phyloP scores from a whole-genome alignment of 2,888 invertebrate genomes.

The Thysanoteuthis rhombus region DNA sequence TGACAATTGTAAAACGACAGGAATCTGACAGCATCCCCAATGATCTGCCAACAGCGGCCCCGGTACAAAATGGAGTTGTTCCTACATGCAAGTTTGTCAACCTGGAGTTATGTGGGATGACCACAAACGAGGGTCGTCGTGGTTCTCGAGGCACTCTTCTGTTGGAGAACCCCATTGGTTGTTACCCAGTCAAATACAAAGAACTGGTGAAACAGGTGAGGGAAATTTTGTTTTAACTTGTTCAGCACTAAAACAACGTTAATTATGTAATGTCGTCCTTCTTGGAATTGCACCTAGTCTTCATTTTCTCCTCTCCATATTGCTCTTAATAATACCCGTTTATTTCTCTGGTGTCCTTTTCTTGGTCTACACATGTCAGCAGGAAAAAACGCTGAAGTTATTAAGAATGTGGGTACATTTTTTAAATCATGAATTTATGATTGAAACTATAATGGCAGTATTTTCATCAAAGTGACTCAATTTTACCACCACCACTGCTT shows the following conservation, averaged over 20 bases:
- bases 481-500: too few relatives aligned
- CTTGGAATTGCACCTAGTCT: too few relatives aligned
- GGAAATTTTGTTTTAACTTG: not conserved
- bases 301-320: too few relatives aligned
- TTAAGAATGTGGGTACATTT: too few relatives aligned
- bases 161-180: slow-evolving; percentile 74
- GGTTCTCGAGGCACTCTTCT: slow-evolving; percentile 77
- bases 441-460: too few relatives aligned
- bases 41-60: slow-evolving; percentile 45
- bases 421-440: too few relatives aligned
- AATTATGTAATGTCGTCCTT: too few relatives aligned
- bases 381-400: too few relatives aligned
- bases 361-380: too few relatives aligned
- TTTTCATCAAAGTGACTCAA: too few relatives aligned
- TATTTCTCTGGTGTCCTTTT: too few relatives aligned
- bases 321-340: too few relatives aligned
- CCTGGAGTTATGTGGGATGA: slow-evolving; percentile 75
- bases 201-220: slow-evolving; percentile 43
- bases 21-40: slow-evolving; percentile 20
- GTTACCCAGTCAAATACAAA: slow-evolving; percentile 35
- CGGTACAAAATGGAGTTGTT: slow-evolving; percentile 45
- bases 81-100: slow-evolving; percentile 74
- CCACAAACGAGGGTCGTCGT: slow-evolving; percentile 74
- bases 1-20: slow-evolving; percentile 76
- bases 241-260: not conserved